A percentile compares a stretch with the other conserved stretches of the same genome.
Conservation (phyloP, 2,113 vertebrate species). For the Dunckerocampus dactyliophorus region DNA sequence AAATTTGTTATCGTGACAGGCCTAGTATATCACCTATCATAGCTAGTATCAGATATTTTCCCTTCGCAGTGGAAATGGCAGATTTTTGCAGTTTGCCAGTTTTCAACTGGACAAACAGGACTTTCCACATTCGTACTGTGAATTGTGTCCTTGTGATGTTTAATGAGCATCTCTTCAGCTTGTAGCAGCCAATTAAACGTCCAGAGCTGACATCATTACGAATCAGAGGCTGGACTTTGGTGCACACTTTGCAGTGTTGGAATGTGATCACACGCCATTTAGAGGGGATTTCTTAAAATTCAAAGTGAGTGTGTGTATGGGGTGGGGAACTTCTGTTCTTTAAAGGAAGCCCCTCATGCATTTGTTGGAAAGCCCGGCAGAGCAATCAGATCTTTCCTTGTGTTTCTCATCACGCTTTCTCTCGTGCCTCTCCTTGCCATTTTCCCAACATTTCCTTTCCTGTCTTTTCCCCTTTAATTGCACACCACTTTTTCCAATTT, state of each 20-base stretch:
- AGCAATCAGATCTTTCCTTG: slow-evolving; percentile 47
- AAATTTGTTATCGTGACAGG: too few species aligned
- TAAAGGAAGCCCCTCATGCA: slow-evolving; percentile 57
- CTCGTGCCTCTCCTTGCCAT: slow-evolving; percentile 4
- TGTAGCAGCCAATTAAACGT: slow-evolving; percentile 38
- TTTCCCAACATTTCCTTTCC: slow-evolving; percentile 11
- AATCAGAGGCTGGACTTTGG: slow-evolving; percentile 12
- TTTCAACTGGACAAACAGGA: too few species aligned
- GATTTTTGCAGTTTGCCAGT: too few species aligned
- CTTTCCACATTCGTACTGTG: too few species aligned
- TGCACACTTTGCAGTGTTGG: slow-evolving; percentile 33
- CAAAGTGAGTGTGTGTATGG: slow-evolving; percentile 30
- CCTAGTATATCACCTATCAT: too few species aligned
- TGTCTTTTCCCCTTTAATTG: neutral
- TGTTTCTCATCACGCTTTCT: slow-evolving; percentile 12
- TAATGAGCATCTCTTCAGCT: slow-evolving; percentile 29
- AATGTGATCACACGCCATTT: slow-evolving; percentile 46
- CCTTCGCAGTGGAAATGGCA: too few species aligned
- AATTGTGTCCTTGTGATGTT: slow-evolving; percentile 8
- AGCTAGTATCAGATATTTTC: too few species aligned
- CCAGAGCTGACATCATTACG: slow-evolving; percentile 14
- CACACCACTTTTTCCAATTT: neutral
- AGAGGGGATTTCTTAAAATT: slow-evolving; percentile 45
- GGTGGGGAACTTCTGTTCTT: slow-evolving; percentile 56
- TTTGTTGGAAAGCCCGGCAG: slow-evolving; percentile 51